Evolutionary conservation across 92 coral and sea anemone genomes (phyloP).

Genomic region (Nematostella vectensis): DNA sequence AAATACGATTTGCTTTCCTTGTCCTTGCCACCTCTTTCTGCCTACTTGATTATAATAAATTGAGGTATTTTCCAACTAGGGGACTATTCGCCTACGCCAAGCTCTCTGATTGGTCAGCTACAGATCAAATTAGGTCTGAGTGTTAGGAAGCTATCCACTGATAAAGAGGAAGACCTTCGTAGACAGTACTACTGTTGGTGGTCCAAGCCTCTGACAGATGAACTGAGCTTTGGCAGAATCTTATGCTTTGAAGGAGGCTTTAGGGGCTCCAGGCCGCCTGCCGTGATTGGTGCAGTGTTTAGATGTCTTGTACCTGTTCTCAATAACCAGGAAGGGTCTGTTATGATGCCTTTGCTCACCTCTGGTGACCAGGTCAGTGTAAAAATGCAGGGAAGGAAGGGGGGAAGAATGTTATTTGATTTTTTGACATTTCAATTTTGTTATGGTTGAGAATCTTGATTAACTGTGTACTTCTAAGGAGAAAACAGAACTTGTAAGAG

Average conservation of each 20-base stretch:
- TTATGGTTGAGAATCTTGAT: too few relatives aligned
- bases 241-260: conserved; percentile 96
- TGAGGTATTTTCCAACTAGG: too few relatives aligned
- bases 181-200: conserved; percentile 91
- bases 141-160: conserved; percentile 59
- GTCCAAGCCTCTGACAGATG: conserved; percentile 82
- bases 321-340: conserved; percentile 69
- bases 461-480: too few relatives aligned
- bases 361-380: conserved; percentile 84
- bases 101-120: conserved; percentile 85
- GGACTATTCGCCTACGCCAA: conserved; percentile 79
- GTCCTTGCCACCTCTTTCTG: too few relatives aligned
- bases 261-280: conserved; percentile 56
- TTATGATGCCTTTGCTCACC: conserved; percentile 87
- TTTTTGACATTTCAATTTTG: too few relatives aligned
- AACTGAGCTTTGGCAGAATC: conserved; percentile 57
- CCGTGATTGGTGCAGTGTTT: conserved; percentile 87
- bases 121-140: conserved; percentile 56
- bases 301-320: conserved; percentile 83
- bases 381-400: too few relatives aligned
- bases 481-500: too few relatives aligned
- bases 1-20: too few relatives aligned
- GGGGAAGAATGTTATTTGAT: too few relatives aligned
- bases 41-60: too few relatives aligned
- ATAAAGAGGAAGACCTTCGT: conserved; percentile 90